These are phyloP conservation scores for Ethmia dodecea DNA, from an alignment of 2,888 invertebrate species.

Conservation along the genomic window DNA sequence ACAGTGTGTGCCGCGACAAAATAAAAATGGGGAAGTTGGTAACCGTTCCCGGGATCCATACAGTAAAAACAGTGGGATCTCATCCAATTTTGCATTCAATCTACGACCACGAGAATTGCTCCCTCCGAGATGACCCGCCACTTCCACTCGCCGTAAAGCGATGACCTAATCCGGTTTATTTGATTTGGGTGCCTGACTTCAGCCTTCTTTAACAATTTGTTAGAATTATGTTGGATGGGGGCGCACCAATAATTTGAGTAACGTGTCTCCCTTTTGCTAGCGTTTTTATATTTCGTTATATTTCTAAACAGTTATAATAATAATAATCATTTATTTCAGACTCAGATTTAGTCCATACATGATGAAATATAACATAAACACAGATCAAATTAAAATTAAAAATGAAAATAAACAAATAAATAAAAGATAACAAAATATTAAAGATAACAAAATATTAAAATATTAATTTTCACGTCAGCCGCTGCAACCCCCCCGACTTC, in stretches of 20 bases:
- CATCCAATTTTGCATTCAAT: slow-evolving; percentile 78
- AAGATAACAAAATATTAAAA: too few species aligned
- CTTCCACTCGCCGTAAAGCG: slow-evolving; percentile 70
- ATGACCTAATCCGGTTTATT: slow-evolving; percentile 76
- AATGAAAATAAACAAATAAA: too few species aligned
- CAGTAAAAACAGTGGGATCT: slow-evolving; percentile 71
- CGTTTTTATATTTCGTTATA: too few species aligned
- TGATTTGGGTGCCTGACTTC: slow-evolving; percentile 67
- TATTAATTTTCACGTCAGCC: too few species aligned
- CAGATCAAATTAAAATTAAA: too few species aligned
- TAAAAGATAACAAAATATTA: too few species aligned
- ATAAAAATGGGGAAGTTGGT: slow-evolving; percentile 53
- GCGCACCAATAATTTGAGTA: background rate
- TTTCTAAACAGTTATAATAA: too few species aligned
- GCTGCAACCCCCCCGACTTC: too few species aligned
- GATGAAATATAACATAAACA: too few species aligned
- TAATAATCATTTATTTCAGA: too few species aligned
- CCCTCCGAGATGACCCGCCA: slow-evolving; percentile 73
- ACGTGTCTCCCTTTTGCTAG: background rate
- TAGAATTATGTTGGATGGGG: slow-evolving; percentile 43
- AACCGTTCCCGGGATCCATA: slow-evolving; percentile 56
- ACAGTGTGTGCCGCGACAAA: slow-evolving; percentile 54
- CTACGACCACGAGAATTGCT: slow-evolving; percentile 74
- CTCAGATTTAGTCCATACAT: too few species aligned
- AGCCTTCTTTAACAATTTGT: slow-evolving; percentile 57